A percentile compares a stretch with the other conserved stretches of the same genome.
phyloP scores from a whole-genome alignment of 2,113 vertebrate species.

The Pomatostomus ruficeps region DNA sequence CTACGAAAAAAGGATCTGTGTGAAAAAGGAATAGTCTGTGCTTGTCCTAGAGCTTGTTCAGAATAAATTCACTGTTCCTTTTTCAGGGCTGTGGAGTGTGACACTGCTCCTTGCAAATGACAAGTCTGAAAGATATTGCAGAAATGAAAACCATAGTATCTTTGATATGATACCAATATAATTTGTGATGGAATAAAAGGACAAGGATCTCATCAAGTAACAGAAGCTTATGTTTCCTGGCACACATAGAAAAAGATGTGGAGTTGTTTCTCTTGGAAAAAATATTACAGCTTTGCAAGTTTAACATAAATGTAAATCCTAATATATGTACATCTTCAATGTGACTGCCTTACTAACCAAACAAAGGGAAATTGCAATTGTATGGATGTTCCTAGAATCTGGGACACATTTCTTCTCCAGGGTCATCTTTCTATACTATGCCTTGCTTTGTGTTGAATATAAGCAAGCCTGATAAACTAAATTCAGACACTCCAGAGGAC shows the following conservation, averaged over 20 bases:
- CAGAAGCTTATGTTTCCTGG: neutral
- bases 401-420: neutral
- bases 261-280: neutral
- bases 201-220: neutral
- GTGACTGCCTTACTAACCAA: neutral
- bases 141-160: neutral
- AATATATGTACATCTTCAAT: neutral
- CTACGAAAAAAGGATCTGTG: neutral
- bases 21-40: neutral
- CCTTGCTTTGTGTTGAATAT: neutral
- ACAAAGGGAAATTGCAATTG: neutral
- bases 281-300: neutral
- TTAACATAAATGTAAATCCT: neutral
- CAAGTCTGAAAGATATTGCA: neutral
- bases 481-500: neutral
- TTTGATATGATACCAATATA: neutral
- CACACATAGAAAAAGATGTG: neutral
- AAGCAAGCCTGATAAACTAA: neutral
- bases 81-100: neutral
- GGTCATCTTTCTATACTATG: neutral
- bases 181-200: neutral
- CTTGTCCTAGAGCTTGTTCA: neutral
- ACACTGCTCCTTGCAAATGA: neutral
- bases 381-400: neutral
- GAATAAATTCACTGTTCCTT: neutral